Conservation (phyloP, 1,140 invertebrate species). For the Mylabris phalerata region DNA sequence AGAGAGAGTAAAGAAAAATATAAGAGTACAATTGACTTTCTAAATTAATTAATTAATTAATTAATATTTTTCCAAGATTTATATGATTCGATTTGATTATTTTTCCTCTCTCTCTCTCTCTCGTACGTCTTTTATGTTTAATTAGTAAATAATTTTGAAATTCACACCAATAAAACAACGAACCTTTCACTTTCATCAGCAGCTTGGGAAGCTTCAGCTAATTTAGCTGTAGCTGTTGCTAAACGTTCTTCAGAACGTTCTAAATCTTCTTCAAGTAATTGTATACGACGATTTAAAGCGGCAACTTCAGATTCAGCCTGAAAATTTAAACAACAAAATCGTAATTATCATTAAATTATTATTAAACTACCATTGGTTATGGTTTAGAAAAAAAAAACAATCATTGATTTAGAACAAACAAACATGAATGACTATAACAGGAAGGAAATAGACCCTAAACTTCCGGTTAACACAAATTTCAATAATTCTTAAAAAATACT, state of each 20-base stretch:
- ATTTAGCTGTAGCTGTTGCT: constrained; percentile 91
- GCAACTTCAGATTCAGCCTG: constrained; percentile 98
- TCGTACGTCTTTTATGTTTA: too few species aligned
- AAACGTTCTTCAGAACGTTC: constrained; percentile 97
- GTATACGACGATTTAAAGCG: constrained; percentile 95
- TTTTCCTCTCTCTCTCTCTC: too few species aligned
- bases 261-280: constrained; percentile 96
- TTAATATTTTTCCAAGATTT: too few species aligned
- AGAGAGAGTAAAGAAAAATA: too few species aligned
- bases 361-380: too few species aligned
- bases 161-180: constrained; percentile 36
- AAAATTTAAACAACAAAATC: constrained; percentile 35
- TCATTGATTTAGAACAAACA: too few species aligned
- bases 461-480: background rate
- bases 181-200: constrained; percentile 99
- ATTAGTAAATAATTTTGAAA: too few species aligned
- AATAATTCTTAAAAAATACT: background rate
- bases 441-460: constrained; percentile 5
- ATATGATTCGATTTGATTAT: too few species aligned
- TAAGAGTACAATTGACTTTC: too few species aligned
- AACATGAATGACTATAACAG: background rate
- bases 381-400: too few species aligned
- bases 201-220: constrained; percentile 97
- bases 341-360: background rate
- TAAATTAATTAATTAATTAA: too few species aligned